These are phyloP conservation scores for Drosophila melanogaster DNA, from an alignment of 1,140 invertebrate species.

Conservation along the genomic window DNA sequence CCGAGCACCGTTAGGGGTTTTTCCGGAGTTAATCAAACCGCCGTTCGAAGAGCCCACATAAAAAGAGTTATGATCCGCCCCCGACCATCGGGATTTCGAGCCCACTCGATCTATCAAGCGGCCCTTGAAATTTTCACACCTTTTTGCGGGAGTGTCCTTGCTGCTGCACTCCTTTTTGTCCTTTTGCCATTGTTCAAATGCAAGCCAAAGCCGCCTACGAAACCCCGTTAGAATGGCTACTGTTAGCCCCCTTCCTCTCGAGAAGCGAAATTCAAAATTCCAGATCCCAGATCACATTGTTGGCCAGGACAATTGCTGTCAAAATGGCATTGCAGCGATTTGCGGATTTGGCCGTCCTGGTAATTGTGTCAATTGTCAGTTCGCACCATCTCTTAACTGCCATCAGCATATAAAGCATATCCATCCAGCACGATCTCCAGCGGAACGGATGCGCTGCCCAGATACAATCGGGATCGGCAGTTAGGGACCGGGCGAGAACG, in stretches of 20 bases:
- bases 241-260: neutral
- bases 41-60: slow-evolving; percentile 44
- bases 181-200: slow-evolving; percentile 27
- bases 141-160: slow-evolving; percentile 38
- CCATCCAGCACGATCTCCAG: slow-evolving; percentile 1
- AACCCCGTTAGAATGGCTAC: slow-evolving; percentile 64
- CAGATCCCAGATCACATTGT: slow-evolving; percentile 43
- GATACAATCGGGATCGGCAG: slow-evolving; percentile 42
- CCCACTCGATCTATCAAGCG: slow-evolving; percentile 60
- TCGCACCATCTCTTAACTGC: slow-evolving; percentile 58
- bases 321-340: slow-evolving; percentile 53
- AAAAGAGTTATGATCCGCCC: slow-evolving; percentile 39
- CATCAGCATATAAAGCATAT: slow-evolving; percentile 11
- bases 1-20: slow-evolving; percentile 24
- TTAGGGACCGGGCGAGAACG: slow-evolving; percentile 21
- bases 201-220: slow-evolving; percentile 65
- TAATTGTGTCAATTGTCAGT: slow-evolving; percentile 79
- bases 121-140: slow-evolving; percentile 66
- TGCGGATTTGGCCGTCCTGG: slow-evolving; percentile 23
- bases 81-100: neutral
- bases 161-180: slow-evolving; percentile 8
- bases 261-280: neutral
- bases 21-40: slow-evolving; percentile 59
- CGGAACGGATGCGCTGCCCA: slow-evolving; percentile 25
- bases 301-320: slow-evolving; percentile 64